Evolutionary conservation across 2,888 invertebrate species (phyloP), one percentile per base, ranked within the genome.

Genomic region (Physocephala rufipes): DNA sequence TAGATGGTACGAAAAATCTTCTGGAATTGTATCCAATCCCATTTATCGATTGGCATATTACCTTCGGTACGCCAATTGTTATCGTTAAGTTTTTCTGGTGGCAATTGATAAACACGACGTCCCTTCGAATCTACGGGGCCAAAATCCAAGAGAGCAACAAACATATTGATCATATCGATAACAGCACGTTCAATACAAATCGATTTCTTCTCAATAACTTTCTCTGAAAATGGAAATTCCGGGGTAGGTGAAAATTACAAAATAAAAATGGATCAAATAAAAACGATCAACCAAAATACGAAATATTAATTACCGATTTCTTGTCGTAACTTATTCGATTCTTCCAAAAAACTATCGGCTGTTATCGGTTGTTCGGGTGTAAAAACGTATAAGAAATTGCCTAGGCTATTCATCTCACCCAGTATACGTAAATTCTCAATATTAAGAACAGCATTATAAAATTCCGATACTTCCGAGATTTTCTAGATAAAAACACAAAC

Each of bases 341-440:
- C 88, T 28, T 90, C 88, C 30, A 91, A 88, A 80, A 94, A 91
- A 66, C 88, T 84, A 16, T 82, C 80, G 0, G 93, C 90, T 55
- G 87, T 87, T 63, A 92, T 89, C 0, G 94, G 90, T 70, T 87
- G 79, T 12, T 88, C 85, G 0, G 92, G 90, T 43, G 93, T 82
- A 80, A 89, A 88, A 0, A 93, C 89, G 26, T 95, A 86, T 74
- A 88, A 81, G 0, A 89, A 89, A 65, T 88, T 87, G 0, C 90
- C 86, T 66, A 95, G 91, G 0, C 88, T 89, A 63, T 88, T 86
- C 74, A 95, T 86, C 71, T 91, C 90, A 59, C 90, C 90, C 77
- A 92, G 91, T 49, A 95, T 90, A 66, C 93, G 88, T 2, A 92
- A 90, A 79, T 91, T 90, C 82, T 94, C 94, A 86, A 94, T 91